Base-by-base conservation (phyloP, 1,140 invertebrate species). In the Nomia melanderi region DNA sequence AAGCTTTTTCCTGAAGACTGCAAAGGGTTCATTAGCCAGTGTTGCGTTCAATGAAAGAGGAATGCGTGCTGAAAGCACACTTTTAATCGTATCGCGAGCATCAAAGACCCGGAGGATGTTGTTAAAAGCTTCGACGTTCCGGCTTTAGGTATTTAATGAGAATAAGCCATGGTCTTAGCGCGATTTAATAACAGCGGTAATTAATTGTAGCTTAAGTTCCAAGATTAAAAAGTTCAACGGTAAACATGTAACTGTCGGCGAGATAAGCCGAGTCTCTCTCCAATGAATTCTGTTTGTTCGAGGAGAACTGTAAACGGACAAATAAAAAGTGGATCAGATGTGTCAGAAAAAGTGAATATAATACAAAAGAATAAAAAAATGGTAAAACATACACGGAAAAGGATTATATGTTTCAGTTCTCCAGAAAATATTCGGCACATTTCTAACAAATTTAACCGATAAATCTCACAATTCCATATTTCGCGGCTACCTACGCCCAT, bases 101-200 rank as follows among this genome's bases (percentile, higher is more conserved):
- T 33, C 59, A n/a, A 41, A 25, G 59, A 12, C 33, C 9, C n/a
- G 59, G 1, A 62, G 33, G 8, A 62, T 62, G 33, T n/a, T 25
- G 59, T 62, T 62, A 62, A 62, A 31, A 39, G 59, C 59, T 14
- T 62, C 59, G 59, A 62, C 59, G 59, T 36, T 62, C n/a, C 33
- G 9, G 59, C 33, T 23, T 62, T 39, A 39, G 59, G 39, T 62
- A 39, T 62, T 62, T 62, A 62, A 62, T 62, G n/a, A 39, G 39
- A 39, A 39, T n/a, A 33, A 39, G 20, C 59, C 7, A 25, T 62
- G 59, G 7, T 62, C 59, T 14, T 39, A 33, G 33, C n/a, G 9
- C n/a, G 11, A 62, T 33, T 62, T 62, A 39, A 62, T 62, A 62
- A 39, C 59, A 39, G n/a, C 1, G 11, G 11, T 62, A 39, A 62